Evolutionary conservation across 1,140 invertebrate genomes (phyloP).

Genomic region (Pseudomyrmex concolor): DNA sequence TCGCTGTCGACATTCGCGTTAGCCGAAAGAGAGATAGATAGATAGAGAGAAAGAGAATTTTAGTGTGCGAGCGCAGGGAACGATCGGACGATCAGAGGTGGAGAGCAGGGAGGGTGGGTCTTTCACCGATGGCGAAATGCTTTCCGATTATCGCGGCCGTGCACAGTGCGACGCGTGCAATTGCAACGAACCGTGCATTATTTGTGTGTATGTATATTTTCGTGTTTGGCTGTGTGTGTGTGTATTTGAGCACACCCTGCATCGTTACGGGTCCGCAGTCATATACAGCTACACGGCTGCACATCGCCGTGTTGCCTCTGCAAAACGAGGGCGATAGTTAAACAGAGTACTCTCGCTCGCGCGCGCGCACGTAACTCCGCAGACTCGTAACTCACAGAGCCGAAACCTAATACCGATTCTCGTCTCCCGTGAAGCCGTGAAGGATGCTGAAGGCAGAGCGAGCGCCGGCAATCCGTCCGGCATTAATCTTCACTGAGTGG

Average conservation of each 20-base stretch:
- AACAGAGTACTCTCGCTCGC: background rate
- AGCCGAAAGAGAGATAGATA: background rate
- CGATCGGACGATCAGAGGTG: background rate
- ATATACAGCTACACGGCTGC: background rate
- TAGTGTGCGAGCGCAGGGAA: background rate
- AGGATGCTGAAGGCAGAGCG: background rate
- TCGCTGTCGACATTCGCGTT: conserved; percentile 19
- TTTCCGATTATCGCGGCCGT: conserved; percentile 63
- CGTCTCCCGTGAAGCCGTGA: background rate
- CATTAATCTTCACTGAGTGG: conserved; percentile 40
- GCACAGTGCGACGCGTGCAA: conserved; percentile 36
- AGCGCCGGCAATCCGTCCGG: background rate
- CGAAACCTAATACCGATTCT: conserved; percentile 34
- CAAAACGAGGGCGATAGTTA: conserved; percentile 36
- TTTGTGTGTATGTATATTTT: background rate
- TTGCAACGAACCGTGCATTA: conserved; percentile 32
- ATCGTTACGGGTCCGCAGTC: conserved; percentile 4
- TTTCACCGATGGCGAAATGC: conserved; percentile 38
- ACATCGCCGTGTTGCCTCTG: background rate
- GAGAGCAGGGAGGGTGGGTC: background rate
- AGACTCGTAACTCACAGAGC: conserved; percentile 27
- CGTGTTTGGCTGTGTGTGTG: background rate
- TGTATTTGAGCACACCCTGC: background rate
- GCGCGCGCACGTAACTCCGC: background rate
- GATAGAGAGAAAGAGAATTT: too few relatives aligned